Evolutionary conservation across 2,888 invertebrate species (phyloP), one percentile per base, ranked within the genome.

Genomic region (Slavum lentiscoides): DNA sequence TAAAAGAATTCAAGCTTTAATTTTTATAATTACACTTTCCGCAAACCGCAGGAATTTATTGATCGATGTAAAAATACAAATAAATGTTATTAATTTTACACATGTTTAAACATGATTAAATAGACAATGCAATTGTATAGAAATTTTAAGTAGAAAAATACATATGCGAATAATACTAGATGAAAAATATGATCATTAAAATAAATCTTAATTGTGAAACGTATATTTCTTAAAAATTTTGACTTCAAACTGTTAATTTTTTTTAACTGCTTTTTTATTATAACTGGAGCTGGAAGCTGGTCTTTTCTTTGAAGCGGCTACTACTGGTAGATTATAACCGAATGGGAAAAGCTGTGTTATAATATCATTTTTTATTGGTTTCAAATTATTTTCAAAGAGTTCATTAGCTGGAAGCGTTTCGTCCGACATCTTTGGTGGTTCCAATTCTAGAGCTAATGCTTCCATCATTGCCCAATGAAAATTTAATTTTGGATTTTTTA

Each of bases 381-480:
- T 73, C 58, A 83, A 73, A 23, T 82, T 67, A n/a, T 81, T 62
- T 15, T 70, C 72, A 74, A 82, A 59, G 5, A 30, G 8, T 17
- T 75, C 53, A 39, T 66, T 82, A 62, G 82, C 58, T 6, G 70
- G 70, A 30, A 77, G 53, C 4, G 82, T 82, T 68, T 74, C 72
- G 53, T 83, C 83, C 21, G 7, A 37, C 59, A 59, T 0, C 1
- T 74, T 49, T 23, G 69, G 69, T 15, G 73, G 37, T 59, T 77
- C 59, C 21, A 43, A 70, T 58, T 82, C 74, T 17, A 83, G 49
- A 37, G 82, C 82, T 53, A 83, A 43, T 19, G 83, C 76, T 74
- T 83, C 83, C 0, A 83, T 58, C 68, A 81, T 82, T 19, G 81
- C 82, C 83, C 83, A 83, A 55, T 82, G 82, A n/a, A 21, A 75